Percentiles rank a stretch among this genome's conserved stretches.
These are phyloP conservation scores for Melanotaenia pygmaea DNA, from an alignment of 2,797 vertebrate species.

Conservation along the genomic window DNA sequence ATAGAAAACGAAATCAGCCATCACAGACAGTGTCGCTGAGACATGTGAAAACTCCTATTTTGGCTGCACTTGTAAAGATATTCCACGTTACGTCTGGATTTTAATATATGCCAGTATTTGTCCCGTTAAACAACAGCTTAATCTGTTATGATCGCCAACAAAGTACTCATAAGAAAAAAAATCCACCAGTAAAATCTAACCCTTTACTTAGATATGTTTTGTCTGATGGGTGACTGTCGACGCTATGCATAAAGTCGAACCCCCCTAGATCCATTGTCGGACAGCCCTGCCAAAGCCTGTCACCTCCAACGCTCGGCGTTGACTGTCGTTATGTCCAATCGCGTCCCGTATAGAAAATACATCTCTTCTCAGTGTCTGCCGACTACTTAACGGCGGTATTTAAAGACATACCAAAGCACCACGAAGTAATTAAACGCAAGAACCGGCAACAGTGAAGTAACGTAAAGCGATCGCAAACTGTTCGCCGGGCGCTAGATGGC, in stretches of 20 bases:
- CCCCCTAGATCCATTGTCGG: conserved; percentile 72
- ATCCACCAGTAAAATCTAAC: neutral
- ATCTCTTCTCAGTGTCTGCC: conserved; percentile 1
- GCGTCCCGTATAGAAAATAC: conserved; percentile 39
- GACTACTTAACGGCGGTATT: conserved; percentile 21
- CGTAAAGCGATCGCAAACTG: conserved; percentile 64
- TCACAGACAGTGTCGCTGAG: neutral
- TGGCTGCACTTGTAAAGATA: conserved; percentile 22
- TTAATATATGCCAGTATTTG: conserved; percentile 29
- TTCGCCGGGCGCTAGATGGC: conserved; percentile 59
- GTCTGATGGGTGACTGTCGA: conserved; percentile 47
- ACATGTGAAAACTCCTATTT: conserved; percentile 2
- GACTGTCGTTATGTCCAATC: conserved; percentile 49
- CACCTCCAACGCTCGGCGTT: conserved; percentile 64
- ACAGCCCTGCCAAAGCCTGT: conserved; percentile 67
- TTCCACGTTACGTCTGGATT: conserved; percentile 38
- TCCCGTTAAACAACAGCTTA: conserved; percentile 18
- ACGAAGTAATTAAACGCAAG: conserved; percentile 34
- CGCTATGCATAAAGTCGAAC: conserved; percentile 72
- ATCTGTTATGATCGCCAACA: neutral
- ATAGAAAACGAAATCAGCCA: neutral
- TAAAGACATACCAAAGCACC: neutral
- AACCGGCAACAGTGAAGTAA: conserved; percentile 52
- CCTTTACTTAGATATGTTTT: conserved; percentile 15
- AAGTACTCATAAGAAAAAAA: conserved; percentile 5